These are phyloP conservation scores for Anguilla pacifica DNA, from an alignment of 2,797 vertebrate species.

Conservation along the genomic window DNA sequence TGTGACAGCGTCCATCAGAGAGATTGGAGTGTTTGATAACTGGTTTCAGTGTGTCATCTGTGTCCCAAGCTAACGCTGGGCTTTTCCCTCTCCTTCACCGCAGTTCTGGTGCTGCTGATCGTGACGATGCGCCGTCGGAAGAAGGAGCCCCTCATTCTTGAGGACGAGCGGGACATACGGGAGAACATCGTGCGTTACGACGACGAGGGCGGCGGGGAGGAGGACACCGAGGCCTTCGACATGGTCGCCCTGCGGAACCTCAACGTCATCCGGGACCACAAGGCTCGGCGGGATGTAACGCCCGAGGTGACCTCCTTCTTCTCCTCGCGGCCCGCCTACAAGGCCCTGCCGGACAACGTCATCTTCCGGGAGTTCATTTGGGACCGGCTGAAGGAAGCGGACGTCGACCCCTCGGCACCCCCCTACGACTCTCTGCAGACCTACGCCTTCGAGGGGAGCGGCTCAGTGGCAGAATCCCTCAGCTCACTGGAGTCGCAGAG, in stretches of 20 bases:
- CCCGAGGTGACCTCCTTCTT: constrained; percentile 87
- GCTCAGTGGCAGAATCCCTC: constrained; percentile 90
- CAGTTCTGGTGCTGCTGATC: constrained; percentile 88
- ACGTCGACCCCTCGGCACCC: constrained; percentile 86
- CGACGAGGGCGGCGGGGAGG: constrained; percentile 93
- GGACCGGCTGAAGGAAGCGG: constrained; percentile 92
- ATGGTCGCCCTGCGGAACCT: constrained; percentile 94
- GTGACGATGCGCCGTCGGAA: constrained; percentile 85
- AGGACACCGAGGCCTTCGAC: constrained; percentile 96
- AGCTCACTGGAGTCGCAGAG: constrained; percentile 93
- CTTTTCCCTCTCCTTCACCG: constrained; percentile 46
- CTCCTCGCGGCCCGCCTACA: constrained; percentile 81
- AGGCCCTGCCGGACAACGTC: constrained; percentile 87
- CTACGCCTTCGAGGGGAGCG: constrained; percentile 90
- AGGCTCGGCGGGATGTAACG: constrained; percentile 85
- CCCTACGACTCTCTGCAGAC: constrained; percentile 96
- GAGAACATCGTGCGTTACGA: constrained; percentile 96
- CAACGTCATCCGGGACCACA: constrained; percentile 84
- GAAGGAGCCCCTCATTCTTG: constrained; percentile 91
- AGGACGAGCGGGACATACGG: constrained; percentile 90
- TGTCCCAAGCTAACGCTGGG: constrained; percentile 9
- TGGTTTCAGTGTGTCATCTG: not conserved
- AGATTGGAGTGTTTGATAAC: not conserved
- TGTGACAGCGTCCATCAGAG: not conserved
- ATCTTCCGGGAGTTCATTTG: constrained; percentile 96